Evolutionary conservation across 1,140 invertebrate species (phyloP).

Genomic region (Nomia melanderi): DNA sequence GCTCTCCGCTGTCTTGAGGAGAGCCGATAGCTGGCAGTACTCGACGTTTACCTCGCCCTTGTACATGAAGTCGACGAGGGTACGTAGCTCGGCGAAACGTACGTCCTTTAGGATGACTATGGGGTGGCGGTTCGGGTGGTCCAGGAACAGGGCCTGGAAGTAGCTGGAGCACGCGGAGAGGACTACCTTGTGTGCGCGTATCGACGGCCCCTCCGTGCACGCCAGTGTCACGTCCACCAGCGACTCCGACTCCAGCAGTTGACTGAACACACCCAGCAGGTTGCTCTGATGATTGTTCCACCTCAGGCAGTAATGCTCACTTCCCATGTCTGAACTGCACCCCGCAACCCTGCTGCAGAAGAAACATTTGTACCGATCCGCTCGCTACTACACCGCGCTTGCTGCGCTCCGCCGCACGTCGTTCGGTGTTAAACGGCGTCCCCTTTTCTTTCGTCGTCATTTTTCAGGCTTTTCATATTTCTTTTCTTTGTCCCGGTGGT

Average conservation of each 20-base stretch:
- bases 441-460: background rate
- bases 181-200: constrained; percentile 97
- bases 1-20: constrained; percentile 96
- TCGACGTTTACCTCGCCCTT: constrained; percentile 97
- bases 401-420: background rate
- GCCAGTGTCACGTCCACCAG: constrained; percentile 97
- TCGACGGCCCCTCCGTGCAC: constrained; percentile 95
- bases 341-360: constrained; percentile 88
- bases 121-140: constrained; percentile 94
- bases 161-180: constrained; percentile 96
- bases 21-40: constrained; percentile 93
- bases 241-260: constrained; percentile 95
- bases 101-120: constrained; percentile 97
- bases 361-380: constrained; percentile 49
- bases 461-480: background rate
- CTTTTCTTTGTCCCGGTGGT: too few species aligned
- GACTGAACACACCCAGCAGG: constrained; percentile 96
- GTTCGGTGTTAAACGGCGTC: background rate
- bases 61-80: constrained; percentile 98
- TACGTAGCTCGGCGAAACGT: constrained; percentile 92
- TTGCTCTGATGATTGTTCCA: constrained; percentile 98
- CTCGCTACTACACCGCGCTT: background rate
- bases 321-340: constrained; percentile 94
- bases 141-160: constrained; percentile 94
- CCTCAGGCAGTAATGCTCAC: constrained; percentile 97